These are phyloP conservation scores for Halichondria panicea DNA, from an alignment of 37 sponge, comb jelly and placozoan genomes.

Conservation along the genomic window DNA sequence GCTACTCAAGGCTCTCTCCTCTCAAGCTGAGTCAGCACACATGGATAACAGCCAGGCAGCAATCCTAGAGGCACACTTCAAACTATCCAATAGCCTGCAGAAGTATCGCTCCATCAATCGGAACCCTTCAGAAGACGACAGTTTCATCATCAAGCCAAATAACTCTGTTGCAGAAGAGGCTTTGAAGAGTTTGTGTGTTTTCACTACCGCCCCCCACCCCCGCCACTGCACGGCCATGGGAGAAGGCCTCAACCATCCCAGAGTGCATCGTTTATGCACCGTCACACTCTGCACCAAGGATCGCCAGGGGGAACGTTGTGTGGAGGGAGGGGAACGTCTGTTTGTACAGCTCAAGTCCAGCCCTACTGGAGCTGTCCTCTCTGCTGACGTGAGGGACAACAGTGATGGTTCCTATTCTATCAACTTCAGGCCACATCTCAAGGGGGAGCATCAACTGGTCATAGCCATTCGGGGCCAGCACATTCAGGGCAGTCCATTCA, in stretches of 20 bases:
- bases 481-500: conserved; percentile 77
- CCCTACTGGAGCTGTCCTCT: conserved; percentile 17
- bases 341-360: conserved; percentile 58
- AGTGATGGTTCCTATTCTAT: conserved; percentile 79
- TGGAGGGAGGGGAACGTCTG: conserved; percentile 63
- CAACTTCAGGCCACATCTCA: conserved; percentile 51
- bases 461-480: conserved; percentile 83
- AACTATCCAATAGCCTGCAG: conserved; percentile 38
- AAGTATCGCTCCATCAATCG: conserved; percentile 10
- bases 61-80: conserved; percentile 20
- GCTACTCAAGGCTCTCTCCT: conserved; percentile 10
- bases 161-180: conserved; percentile 27
- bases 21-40: conserved; percentile 31
- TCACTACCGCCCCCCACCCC: conserved; percentile 82
- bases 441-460: conserved; percentile 62
- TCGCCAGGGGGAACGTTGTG: conserved; percentile 60
- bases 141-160: conserved; percentile 54
- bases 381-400: conserved; percentile 62
- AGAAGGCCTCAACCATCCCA: conserved; percentile 70
- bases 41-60: conserved; percentile 23
- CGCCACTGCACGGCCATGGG: conserved; percentile 75
- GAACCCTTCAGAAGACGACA: conserved; percentile 64
- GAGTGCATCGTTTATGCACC: conserved; percentile 58
- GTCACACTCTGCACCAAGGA: conserved; percentile 71
- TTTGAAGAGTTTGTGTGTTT: conserved; percentile 42